Evolutionary conservation across 2,797 vertebrate species (phyloP).

Genomic region (Falco rusticolus): DNA sequence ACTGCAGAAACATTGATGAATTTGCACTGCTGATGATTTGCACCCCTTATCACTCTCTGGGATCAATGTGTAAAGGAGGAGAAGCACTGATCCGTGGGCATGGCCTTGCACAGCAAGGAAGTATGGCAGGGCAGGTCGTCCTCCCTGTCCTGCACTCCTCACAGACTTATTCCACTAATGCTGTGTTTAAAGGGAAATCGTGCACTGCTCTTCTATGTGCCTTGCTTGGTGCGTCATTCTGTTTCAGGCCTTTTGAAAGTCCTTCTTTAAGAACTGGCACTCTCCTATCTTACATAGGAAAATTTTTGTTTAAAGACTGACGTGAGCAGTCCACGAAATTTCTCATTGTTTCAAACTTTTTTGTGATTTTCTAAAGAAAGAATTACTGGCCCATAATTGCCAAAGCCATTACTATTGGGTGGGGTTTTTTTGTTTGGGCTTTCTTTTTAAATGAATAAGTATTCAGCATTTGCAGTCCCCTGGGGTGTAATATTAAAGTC

Average conservation of each 20-base stretch:
- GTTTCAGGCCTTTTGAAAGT: not conserved
- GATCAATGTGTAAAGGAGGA: not conserved
- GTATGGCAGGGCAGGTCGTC: not conserved
- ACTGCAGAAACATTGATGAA: not conserved
- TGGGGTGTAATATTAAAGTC: not conserved
- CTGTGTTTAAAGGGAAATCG: not conserved
- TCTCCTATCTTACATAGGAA: not conserved
- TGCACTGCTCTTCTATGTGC: fast-evolving
- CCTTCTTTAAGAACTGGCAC: not conserved
- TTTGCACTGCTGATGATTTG: not conserved
- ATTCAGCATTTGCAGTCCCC: not conserved
- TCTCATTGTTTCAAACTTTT: not conserved
- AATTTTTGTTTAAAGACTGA: not conserved
- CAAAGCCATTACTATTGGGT: not conserved
- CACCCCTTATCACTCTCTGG: not conserved
- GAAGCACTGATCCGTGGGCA: fast-evolving
- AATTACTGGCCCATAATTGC: not conserved
- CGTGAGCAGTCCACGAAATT: not conserved
- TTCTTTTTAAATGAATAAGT: not conserved
- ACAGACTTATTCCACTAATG: not conserved
- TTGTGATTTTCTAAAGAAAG: not conserved
- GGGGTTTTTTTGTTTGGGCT: not conserved
- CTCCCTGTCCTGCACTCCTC: not conserved
- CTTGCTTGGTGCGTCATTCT: fast-evolving
- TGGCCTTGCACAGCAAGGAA: not conserved